Percentiles rank a stretch among this genome's conserved stretches.
Conservation (phyloP, 2,888 invertebrate species). For the Lacanobia wlatinum region DNA sequence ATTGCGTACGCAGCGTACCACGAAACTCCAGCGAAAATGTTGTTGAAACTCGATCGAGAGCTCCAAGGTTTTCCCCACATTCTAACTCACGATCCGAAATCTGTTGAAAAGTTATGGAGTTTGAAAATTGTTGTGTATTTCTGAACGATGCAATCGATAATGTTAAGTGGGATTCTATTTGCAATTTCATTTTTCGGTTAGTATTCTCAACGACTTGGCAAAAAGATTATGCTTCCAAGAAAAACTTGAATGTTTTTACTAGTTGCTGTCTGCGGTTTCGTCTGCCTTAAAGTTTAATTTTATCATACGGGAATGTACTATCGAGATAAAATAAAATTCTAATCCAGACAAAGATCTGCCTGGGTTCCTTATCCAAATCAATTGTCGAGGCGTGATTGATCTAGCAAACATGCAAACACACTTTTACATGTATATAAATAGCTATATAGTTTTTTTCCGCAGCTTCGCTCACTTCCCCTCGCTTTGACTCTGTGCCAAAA, state of each 20-base stretch:
- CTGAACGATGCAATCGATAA: constrained; percentile 58
- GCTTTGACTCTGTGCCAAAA: no score
- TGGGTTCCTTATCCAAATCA: neutral
- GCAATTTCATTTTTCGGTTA: neutral
- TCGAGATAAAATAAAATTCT: neutral
- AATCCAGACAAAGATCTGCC: neutral
- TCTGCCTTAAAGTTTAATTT: neutral
- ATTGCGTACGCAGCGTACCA: constrained; percentile 26
- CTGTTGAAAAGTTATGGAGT: constrained; percentile 59
- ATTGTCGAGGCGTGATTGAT: no score
- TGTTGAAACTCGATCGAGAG: constrained; percentile 48
- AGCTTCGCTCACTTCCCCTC: no score
- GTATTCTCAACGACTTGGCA: neutral
- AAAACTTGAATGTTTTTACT: neutral
- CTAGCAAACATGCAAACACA: no score
- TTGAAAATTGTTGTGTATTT: constrained; percentile 56
- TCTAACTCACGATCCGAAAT: constrained; percentile 55
- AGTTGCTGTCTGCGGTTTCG: neutral
- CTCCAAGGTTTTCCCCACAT: constrained; percentile 44
- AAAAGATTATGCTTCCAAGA: neutral
- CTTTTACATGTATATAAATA: no score
- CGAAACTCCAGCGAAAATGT: constrained; percentile 41
- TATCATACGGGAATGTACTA: neutral
- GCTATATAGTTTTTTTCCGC: no score
- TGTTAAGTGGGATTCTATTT: constrained; percentile 19